Evolutionary conservation across 1,140 invertebrate species (phyloP), one percentile per base, ranked within the genome.

Genomic region (Scaptodrosophila lebanonensis): DNA sequence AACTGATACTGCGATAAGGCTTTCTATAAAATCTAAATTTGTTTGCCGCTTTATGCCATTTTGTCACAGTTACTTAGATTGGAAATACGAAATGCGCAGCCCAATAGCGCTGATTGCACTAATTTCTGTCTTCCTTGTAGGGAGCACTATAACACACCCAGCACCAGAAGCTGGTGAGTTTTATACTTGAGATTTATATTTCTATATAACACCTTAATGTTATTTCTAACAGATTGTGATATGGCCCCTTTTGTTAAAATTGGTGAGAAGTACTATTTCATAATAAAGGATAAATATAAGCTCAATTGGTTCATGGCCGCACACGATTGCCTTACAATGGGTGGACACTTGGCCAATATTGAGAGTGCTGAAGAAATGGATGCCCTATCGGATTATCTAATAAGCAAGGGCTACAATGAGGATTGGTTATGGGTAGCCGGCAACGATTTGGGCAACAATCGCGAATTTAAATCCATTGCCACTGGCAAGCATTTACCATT

Each of bases 351-450:
- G 32, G 39, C 16, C 0, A 5, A 38, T 4, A 50, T 62, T n/a
- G 52, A 62, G 42, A 20, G 35, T 0, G 30, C 45, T 0, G 22
- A 36, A n/a, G 59, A 62, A 30, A 36, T 62, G 59, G 2, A 32
- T 3, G 4, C 2, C 0, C 9, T 62, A 11, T 57, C 45, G 1
- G 2, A 8, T 1, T 38, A 50, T 39, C 53, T 62, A 1, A 20
- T 43, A n/a, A 13, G 1, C 1, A 20, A 38, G 0, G 45, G 38
- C 7, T 20, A 44, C 20, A 27, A 53, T 27, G 7, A 1, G 3
- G 9, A n/a, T 13, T 44, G 30, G 29, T 27, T 47, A 13, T 67
- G 64, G 64, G 58, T 58, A 16, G 53, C 58, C 1, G 50, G 59
- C n/a, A 66, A 57, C 17, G 63, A 66, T 63, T 38, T 66, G 1